Conservation (phyloP, 1,140 invertebrate genomes). For the Metaphire vulgaris region DNA sequence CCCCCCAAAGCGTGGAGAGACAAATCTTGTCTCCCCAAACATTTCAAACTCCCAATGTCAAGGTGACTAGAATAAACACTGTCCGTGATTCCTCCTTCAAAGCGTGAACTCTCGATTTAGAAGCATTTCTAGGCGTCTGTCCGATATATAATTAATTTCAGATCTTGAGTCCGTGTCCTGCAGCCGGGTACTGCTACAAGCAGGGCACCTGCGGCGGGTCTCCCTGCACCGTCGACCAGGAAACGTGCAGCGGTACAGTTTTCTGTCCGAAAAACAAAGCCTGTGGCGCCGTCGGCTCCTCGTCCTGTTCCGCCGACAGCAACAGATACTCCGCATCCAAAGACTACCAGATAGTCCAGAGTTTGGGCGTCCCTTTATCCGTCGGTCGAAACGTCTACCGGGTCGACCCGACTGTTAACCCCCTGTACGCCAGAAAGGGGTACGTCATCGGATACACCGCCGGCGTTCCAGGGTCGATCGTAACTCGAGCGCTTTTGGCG, state of each 20-base stretch:
- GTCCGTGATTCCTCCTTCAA: no score
- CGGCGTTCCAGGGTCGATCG: not conserved
- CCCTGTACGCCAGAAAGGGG: not conserved
- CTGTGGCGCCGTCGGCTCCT: not conserved
- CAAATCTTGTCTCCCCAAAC: no score
- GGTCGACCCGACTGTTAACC: not conserved
- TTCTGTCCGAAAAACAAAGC: conserved; percentile 5
- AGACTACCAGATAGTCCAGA: not conserved
- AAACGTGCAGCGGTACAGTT: not conserved
- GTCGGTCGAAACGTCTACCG: conserved; percentile 4
- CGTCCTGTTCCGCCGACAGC: not conserved
- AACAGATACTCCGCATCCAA: not conserved
- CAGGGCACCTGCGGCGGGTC: not conserved
- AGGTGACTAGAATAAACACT: no score
- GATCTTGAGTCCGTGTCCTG: not conserved
- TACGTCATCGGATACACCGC: conserved; percentile 8
- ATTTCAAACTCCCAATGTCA: no score
- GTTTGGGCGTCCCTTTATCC: not conserved
- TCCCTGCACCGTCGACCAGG: conserved; percentile 1
- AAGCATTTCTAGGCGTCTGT: no score
- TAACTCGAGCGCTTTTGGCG: not conserved
- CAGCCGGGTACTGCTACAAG: conserved; percentile 8
- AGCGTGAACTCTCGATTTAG: no score
- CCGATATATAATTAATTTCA: no score
- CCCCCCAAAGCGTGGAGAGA: no score